Conservation (phyloP, 1,140 invertebrate genomes). For the Latrodectus geometricus region DNA sequence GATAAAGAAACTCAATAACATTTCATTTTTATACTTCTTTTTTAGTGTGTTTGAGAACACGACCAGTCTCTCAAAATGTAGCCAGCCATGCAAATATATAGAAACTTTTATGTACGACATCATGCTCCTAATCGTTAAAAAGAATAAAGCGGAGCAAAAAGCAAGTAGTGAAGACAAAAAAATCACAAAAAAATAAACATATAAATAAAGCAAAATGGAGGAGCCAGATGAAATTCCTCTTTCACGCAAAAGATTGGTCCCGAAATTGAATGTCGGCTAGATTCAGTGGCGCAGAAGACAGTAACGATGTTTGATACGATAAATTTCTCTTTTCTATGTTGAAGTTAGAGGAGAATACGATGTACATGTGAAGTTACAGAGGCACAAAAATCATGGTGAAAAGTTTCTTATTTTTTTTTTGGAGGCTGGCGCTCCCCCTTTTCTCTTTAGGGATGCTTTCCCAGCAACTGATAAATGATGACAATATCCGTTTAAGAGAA, state of each 20-base stretch:
- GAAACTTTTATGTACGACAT: background rate
- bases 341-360: constrained; percentile 4
- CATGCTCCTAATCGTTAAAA: background rate
- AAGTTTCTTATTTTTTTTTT: background rate
- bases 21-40: background rate
- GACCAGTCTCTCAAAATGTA: background rate
- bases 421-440: background rate
- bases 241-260: background rate
- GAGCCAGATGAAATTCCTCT: constrained; percentile 1
- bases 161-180: background rate
- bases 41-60: background rate
- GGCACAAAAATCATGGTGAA: constrained; percentile 1
- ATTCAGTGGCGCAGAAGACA: constrained; percentile 7
- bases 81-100: background rate
- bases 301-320: constrained; percentile 20
- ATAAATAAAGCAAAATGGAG: constrained; percentile 1
- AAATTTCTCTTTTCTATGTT: constrained; percentile 9
- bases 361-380: background rate
- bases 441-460: constrained; percentile 11
- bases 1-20: background rate
- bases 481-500: constrained; percentile 37
- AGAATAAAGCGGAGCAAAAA: background rate
- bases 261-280: constrained; percentile 26
- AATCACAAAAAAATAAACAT: background rate
- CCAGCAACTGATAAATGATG: constrained; percentile 16